Conservation (phyloP, 2,888 invertebrate genomes). For the Cecidostiba fungosa region DNA sequence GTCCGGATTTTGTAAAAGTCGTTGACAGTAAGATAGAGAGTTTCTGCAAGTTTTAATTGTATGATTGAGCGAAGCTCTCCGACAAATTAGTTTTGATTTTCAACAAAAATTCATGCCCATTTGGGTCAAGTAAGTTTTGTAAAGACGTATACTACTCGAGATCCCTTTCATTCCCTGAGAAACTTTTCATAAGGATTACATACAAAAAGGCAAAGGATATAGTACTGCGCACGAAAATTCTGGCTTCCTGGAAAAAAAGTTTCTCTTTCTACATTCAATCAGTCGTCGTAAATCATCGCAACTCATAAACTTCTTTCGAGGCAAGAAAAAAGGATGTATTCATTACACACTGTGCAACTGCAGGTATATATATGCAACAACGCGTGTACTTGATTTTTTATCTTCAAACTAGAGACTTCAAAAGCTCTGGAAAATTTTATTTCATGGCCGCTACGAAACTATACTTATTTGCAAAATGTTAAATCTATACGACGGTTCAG, state of each 20-base stretch:
- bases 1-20: not conserved
- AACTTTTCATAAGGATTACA: not conserved
- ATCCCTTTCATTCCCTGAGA: not conserved
- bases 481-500: not conserved
- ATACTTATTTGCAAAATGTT: not conserved
- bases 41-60: too few species aligned
- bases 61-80: too few species aligned
- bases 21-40: too few species aligned
- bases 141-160: not conserved
- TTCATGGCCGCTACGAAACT: not conserved
- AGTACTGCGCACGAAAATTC: not conserved
- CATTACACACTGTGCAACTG: not conserved
- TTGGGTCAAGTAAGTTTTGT: not conserved
- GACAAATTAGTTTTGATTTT: too few species aligned
- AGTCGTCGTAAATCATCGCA: constrained; percentile 20
- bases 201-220: not conserved
- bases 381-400: not conserved
- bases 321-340: constrained; percentile 1
- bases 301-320: constrained; percentile 17
- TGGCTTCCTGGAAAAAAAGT: constrained; percentile 15
- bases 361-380: not conserved
- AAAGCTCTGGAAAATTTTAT: too few species aligned
- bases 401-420: not conserved
- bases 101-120: not conserved
- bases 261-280: constrained; percentile 8